These are phyloP conservation scores for Hermodice carunculata DNA, from an alignment of 2,888 invertebrate genomes.

Conservation along the genomic window DNA sequence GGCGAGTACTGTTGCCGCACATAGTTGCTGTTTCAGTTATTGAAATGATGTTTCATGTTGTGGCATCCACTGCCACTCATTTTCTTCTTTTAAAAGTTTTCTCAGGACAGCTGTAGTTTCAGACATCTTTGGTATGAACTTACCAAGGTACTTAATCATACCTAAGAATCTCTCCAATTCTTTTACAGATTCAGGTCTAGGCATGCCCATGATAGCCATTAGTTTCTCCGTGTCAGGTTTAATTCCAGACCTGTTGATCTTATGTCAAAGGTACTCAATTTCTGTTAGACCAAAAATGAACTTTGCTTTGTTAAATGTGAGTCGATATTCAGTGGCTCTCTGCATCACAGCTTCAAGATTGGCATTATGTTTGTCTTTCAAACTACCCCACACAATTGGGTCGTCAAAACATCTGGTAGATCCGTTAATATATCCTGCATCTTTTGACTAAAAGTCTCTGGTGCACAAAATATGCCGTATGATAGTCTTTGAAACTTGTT, in stretches of 20 bases:
- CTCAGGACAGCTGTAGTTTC: not conserved
- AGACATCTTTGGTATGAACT: not conserved
- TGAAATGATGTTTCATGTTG: not conserved
- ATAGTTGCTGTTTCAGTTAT: slow-evolving; percentile 33
- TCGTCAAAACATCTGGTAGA: not conserved
- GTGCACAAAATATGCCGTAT: too few species aligned
- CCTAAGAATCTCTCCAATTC: not conserved
- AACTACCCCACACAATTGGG: not conserved
- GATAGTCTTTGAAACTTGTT: too few species aligned
- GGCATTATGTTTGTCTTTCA: not conserved
- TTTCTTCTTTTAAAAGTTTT: not conserved
- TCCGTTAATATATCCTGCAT: not conserved
- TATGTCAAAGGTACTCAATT: not conserved
- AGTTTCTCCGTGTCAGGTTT: not conserved
- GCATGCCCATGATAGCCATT: not conserved
- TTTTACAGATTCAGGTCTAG: not conserved
- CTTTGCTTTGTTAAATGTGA: not conserved
- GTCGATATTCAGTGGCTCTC: not conserved
- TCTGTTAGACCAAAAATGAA: not conserved
- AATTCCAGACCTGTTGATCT: not conserved
- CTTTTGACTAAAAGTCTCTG: too few species aligned
- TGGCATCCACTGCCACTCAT: not conserved
- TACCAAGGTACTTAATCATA: not conserved
- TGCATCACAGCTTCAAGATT: not conserved
- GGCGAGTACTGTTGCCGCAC: slow-evolving; percentile 37